A percentile compares a stretch with the other conserved stretches of the same genome.
These are phyloP conservation scores for Melanocharis versteri DNA, from an alignment of 2,113 vertebrate genomes.

Conservation along the genomic window DNA sequence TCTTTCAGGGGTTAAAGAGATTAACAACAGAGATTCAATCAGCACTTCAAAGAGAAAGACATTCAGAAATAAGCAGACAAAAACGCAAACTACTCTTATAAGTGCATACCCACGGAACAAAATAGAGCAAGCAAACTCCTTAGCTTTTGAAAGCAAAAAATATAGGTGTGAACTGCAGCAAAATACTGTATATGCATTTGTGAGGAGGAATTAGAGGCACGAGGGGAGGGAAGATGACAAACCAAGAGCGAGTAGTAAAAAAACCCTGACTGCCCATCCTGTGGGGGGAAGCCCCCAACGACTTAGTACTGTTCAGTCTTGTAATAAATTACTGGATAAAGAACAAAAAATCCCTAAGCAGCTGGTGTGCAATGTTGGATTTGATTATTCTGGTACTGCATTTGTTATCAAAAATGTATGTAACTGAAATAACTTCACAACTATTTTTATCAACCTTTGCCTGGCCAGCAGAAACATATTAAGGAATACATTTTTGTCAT, in stretches of 20 bases:
- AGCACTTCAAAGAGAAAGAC: constrained; percentile 1
- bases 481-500: background rate
- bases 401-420: background rate
- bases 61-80: background rate
- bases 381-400: background rate
- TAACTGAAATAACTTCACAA: background rate
- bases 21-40: constrained; percentile 39
- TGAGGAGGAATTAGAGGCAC: background rate
- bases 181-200: background rate
- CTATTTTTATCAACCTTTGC: background rate
- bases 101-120: background rate
- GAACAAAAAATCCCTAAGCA: constrained; percentile 5
- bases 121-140: background rate
- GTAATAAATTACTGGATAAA: constrained; percentile 23
- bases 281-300: background rate
- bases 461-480: background rate
- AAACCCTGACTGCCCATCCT: background rate
- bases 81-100: background rate
- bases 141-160: background rate
- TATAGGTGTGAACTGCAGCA: background rate
- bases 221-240: background rate
- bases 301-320: background rate
- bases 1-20: constrained; percentile 20
- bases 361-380: background rate
- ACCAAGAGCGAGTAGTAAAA: background rate